Evolutionary conservation across 2,113 vertebrate species (phyloP).

Genomic region (Sceloporus undulatus): DNA sequence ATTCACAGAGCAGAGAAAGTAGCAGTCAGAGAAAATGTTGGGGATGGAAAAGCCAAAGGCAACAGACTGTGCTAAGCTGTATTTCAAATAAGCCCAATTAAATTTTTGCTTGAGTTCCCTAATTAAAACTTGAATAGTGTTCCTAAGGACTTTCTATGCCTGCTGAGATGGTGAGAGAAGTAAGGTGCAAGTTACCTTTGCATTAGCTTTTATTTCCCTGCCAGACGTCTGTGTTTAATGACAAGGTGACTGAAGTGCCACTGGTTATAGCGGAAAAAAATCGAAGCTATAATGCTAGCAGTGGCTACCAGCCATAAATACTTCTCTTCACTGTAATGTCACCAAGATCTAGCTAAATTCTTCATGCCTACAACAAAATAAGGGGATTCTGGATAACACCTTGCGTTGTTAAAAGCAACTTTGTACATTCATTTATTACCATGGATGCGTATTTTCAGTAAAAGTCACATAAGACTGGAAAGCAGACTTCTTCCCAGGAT

Average conservation of each 20-base stretch:
- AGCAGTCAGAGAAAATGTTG: slow-evolving; percentile 27
- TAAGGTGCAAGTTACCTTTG: not conserved
- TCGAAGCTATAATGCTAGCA: not conserved
- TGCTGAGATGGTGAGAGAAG: not conserved
- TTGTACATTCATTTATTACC: not conserved
- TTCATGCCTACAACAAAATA: not conserved
- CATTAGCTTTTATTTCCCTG: not conserved
- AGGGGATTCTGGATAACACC: not conserved
- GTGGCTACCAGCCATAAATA: not conserved
- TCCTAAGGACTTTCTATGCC: slow-evolving; percentile 33
- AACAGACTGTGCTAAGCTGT: slow-evolving; percentile 34
- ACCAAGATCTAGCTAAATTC: not conserved
- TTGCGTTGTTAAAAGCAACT: not conserved
- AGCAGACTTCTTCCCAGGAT: not conserved
- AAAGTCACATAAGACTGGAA: not conserved
- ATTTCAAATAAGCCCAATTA: slow-evolving; percentile 33
- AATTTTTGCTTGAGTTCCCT: slow-evolving; percentile 57
- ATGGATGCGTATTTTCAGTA: not conserved
- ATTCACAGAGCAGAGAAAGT: slow-evolving; percentile 52
- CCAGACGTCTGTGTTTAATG: not conserved
- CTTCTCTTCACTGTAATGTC: not conserved
- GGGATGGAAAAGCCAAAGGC: slow-evolving; percentile 36
- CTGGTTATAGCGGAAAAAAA: not conserved
- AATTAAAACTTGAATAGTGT: not conserved
- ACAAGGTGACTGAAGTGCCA: not conserved